These are phyloP conservation scores for Zhuqinia jingwanae DNA, from an alignment of 2,888 invertebrate genomes.

Conservation along the genomic window DNA sequence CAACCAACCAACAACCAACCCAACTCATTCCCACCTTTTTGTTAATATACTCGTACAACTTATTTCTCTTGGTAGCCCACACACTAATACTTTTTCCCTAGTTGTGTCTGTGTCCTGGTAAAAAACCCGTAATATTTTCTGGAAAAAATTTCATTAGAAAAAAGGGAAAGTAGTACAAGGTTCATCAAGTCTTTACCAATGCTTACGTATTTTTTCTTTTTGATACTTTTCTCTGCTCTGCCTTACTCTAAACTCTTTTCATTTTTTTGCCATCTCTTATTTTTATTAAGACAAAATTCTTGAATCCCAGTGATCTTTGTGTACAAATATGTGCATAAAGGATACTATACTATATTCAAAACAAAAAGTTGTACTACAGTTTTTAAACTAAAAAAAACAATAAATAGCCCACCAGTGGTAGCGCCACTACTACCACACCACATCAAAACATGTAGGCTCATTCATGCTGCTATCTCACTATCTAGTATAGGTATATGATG, in stretches of 20 bases:
- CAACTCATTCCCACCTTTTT: too few relatives aligned
- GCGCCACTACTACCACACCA: neutral
- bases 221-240: neutral
- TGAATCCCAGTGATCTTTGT: slow-evolving; percentile 7
- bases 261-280: neutral
- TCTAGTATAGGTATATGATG: too few relatives aligned
- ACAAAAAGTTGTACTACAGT: too few relatives aligned
- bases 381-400: too few relatives aligned
- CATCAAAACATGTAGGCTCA: slow-evolving; percentile 39
- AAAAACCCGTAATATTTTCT: slow-evolving; percentile 37
- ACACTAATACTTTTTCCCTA: too few relatives aligned
- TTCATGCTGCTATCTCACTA: too few relatives aligned
- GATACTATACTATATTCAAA: too few relatives aligned
- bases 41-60: too few relatives aligned
- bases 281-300: slow-evolving; percentile 17
- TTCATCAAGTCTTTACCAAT: slow-evolving; percentile 13
- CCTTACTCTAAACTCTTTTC: too few relatives aligned
- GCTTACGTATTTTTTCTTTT: neutral
- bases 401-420: neutral
- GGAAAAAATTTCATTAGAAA: slow-evolving; percentile 56
- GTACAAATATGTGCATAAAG: too few relatives aligned
- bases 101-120: neutral
- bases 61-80: too few relatives aligned
- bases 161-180: too few relatives aligned
- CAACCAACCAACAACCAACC: neutral